Evolutionary conservation across 2,888 invertebrate genomes (phyloP).

Genomic region (Drymonia ruficornis): DNA sequence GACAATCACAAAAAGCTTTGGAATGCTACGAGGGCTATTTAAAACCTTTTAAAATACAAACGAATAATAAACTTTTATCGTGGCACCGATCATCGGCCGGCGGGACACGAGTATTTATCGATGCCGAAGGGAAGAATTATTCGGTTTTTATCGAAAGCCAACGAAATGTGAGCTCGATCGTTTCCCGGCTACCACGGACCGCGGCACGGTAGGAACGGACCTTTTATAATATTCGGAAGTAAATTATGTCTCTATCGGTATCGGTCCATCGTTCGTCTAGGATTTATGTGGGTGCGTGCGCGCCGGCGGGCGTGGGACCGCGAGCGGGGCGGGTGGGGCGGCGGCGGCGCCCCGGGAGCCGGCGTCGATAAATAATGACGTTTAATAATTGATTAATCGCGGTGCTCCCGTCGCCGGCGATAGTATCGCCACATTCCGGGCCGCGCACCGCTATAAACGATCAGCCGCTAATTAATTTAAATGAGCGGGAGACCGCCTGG

Average conservation of each 20-base stretch:
- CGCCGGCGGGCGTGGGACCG: constrained; percentile 15
- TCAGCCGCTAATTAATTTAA: constrained; percentile 76
- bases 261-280: constrained; percentile 48
- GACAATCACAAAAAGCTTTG: constrained; percentile 11
- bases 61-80: constrained; percentile 39
- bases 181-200: constrained; percentile 22
- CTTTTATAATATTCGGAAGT: constrained; percentile 53
- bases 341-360: constrained; percentile 45
- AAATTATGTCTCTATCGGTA: constrained; percentile 71
- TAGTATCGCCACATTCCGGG: constrained; percentile 40
- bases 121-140: constrained; percentile 35
- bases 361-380: constrained; percentile 69
- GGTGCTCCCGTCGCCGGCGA: constrained; percentile 46
- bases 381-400: constrained; percentile 77
- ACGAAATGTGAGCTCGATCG: constrained; percentile 34
- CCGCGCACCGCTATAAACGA: constrained; percentile 47
- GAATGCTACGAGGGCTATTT: constrained; percentile 18
- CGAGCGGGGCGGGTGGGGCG: constrained; percentile 8
- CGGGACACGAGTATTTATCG: constrained; percentile 35
- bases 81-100: constrained; percentile 29
- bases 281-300: constrained; percentile 48
- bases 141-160: constrained; percentile 31
- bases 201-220: constrained; percentile 8
- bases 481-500: constrained; percentile 60
- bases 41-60: constrained; percentile 30